A percentile compares a stretch with the other conserved stretches of the same genome.
phyloP scores from a whole-genome alignment of 2,797 vertebrate species.

The Ambastaia sidthimunki region DNA sequence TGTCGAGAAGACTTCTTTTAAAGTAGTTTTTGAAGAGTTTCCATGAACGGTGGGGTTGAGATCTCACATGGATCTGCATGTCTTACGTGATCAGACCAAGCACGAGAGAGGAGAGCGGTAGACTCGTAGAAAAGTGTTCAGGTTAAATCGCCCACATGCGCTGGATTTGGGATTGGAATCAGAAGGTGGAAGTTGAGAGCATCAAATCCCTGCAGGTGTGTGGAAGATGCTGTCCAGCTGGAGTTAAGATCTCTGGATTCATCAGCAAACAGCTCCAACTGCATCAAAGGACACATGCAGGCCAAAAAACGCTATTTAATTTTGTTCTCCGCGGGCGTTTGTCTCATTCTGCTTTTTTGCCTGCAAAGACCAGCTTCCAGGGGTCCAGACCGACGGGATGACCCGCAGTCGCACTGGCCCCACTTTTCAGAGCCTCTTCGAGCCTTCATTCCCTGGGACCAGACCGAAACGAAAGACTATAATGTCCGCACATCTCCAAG shows the following conservation, averaged over 20 bases:
- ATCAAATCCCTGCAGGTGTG: constrained; percentile 85
- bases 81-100: constrained; percentile 61
- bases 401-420: constrained; percentile 84
- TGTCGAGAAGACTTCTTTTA: neutral
- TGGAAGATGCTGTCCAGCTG: constrained; percentile 88
- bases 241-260: constrained; percentile 85
- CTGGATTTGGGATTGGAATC: constrained; percentile 91
- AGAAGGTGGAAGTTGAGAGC: constrained; percentile 85
- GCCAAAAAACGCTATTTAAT: constrained; percentile 99
- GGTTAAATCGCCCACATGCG: constrained; percentile 94
- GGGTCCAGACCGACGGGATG: constrained; percentile 80
- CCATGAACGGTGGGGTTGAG: neutral
- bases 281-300: constrained; percentile 96
- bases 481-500: constrained; percentile 81
- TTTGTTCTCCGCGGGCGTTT: constrained; percentile 88
- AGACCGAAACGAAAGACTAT: constrained; percentile 75
- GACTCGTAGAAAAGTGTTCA: constrained; percentile 67
- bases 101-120: constrained; percentile 82
- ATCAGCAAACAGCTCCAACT: constrained; percentile 79
- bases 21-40: neutral
- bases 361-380: constrained; percentile 84
- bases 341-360: constrained; percentile 87
- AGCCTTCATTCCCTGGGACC: constrained; percentile 83
- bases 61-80: constrained; percentile 16
- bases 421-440: constrained; percentile 82